phyloP scores from a whole-genome alignment of 1,140 invertebrate species.

The Drosophila kepulauana region DNA sequence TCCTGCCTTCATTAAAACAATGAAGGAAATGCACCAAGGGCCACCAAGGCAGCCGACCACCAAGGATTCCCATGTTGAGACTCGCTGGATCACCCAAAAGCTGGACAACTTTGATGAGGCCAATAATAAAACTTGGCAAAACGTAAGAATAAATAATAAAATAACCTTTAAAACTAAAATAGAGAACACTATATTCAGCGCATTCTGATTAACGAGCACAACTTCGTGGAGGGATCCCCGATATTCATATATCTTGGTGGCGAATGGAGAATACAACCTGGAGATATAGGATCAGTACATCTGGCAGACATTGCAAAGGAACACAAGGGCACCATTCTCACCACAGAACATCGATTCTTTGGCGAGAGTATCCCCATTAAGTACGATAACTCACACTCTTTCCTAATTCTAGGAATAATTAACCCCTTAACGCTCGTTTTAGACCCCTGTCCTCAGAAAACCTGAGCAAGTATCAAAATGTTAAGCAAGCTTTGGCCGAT shows the following conservation, averaged over 20 bases:
- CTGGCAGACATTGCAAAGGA: constrained; percentile 88
- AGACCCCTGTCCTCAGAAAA: constrained; percentile 87
- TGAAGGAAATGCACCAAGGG: constrained; percentile 49
- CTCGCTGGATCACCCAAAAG: constrained; percentile 63
- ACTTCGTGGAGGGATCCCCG: constrained; percentile 86
- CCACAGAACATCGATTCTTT: constrained; percentile 94
- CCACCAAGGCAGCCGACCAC: constrained; percentile 44
- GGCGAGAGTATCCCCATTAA: constrained; percentile 90
- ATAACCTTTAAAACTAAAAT: not conserved
- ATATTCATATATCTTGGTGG: constrained; percentile 89
- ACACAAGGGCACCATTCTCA: constrained; percentile 88
- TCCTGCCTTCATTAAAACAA: constrained; percentile 41
- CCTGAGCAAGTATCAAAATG: constrained; percentile 88
- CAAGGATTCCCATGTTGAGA: constrained; percentile 44
- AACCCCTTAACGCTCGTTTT: not conserved
- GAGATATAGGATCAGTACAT: constrained; percentile 86
- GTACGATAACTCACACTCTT: not conserved
- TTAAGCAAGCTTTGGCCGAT: constrained; percentile 92
- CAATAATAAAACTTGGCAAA: constrained; percentile 88
- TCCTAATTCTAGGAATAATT: not conserved
- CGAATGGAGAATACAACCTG: constrained; percentile 87
- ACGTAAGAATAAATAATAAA: constrained; percentile 82
- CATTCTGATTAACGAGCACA: constrained; percentile 88
- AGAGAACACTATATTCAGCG: constrained; percentile 22
- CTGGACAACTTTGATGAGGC: constrained; percentile 91